A percentile compares a stretch with the other conserved stretches of the same genome.
phyloP scores from a whole-genome alignment of 2,113 vertebrate species.

The Pipra filicauda region DNA sequence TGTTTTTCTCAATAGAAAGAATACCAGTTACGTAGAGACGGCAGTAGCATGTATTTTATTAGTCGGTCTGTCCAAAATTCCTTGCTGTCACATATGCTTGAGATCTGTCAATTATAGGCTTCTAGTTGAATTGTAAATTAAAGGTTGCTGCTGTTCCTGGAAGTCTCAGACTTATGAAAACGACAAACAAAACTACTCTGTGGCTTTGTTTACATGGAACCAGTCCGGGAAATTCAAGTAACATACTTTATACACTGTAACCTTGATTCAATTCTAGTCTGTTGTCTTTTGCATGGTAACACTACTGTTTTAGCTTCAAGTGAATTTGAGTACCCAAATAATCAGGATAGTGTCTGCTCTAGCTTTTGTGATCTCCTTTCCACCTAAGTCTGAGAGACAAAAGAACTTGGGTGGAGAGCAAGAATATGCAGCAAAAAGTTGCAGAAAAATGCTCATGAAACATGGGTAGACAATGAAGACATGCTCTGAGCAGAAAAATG shows the following conservation, averaged over 20 bases:
- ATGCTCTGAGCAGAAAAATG: not conserved
- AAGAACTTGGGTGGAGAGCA: not conserved
- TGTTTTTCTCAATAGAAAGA: not conserved
- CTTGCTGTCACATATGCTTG: not conserved
- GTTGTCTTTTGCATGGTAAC: not conserved
- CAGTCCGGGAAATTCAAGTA: not conserved
- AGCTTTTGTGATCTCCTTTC: not conserved
- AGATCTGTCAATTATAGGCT: not conserved
- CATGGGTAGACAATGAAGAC: not conserved
- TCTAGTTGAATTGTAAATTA: not conserved
- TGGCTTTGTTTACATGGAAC: not conserved
- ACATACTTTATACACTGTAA: not conserved
- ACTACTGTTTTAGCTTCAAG: not conserved
- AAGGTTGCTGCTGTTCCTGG: not conserved
- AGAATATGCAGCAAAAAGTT: not conserved
- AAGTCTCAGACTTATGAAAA: not conserved
- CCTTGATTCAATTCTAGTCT: not conserved
- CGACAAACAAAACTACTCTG: not conserved
- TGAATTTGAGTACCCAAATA: not conserved
- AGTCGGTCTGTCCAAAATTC: not conserved
- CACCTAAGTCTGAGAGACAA: not conserved
- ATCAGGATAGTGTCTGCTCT: not conserved
- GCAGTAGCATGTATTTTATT: not conserved
- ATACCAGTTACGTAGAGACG: not conserved
- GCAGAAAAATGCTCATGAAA: not conserved